Evolutionary conservation across 2,888 invertebrate genomes (phyloP).

Genomic region (Branchinecta sandiegonensis): DNA sequence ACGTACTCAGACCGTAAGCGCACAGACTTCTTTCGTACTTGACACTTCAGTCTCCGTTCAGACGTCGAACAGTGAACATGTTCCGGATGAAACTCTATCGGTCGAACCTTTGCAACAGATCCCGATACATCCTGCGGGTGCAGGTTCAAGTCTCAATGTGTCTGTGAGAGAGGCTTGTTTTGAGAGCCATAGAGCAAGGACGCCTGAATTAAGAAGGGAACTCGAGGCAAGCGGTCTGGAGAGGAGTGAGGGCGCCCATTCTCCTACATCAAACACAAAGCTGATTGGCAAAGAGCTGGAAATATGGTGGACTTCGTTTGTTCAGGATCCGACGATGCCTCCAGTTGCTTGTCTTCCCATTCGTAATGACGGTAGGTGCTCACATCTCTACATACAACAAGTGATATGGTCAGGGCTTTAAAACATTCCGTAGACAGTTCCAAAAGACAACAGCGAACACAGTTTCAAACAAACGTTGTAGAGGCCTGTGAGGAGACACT

Average conservation of each 20-base stretch:
- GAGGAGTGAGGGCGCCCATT: not conserved
- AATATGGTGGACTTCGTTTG: slow-evolving; percentile 1
- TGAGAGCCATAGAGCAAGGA: not conserved
- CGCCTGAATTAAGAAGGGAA: too few relatives aligned
- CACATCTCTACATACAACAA: too few relatives aligned
- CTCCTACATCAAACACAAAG: not conserved
- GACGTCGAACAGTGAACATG: not conserved
- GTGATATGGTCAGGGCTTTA: too few relatives aligned
- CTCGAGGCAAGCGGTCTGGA: too few relatives aligned
- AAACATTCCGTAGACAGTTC: too few relatives aligned
- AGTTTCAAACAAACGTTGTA: too few relatives aligned
- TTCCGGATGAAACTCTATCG: not conserved
- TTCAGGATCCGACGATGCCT: slow-evolving; percentile 8
- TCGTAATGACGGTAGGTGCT: too few relatives aligned
- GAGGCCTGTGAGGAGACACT: too few relatives aligned
- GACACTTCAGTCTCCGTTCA: not conserved
- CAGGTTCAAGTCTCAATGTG: not conserved
- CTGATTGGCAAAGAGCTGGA: not conserved
- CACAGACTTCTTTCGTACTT: not conserved
- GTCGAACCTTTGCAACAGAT: not conserved
- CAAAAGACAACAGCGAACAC: too few relatives aligned
- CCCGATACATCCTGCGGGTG: too few relatives aligned
- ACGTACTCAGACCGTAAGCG: not conserved
- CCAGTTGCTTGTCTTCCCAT: too few relatives aligned
- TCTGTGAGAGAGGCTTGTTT: not conserved